Evolutionary conservation across 2,113 vertebrate genomes (phyloP).

Genomic region (Cynoglossus semilaevis): DNA sequence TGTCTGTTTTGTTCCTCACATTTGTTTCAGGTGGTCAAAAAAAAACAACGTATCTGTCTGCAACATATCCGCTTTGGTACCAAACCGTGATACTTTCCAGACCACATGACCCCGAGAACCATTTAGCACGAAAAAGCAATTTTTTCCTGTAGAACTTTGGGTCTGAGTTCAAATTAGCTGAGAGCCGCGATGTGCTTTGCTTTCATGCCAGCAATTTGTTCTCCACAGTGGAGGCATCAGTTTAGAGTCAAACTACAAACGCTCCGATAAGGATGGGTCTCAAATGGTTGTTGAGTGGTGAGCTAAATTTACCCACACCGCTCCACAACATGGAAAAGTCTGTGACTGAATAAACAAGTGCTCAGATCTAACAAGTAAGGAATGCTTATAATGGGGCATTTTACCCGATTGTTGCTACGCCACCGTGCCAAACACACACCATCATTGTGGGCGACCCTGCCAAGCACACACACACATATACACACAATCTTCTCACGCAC

Average conservation of each 20-base stretch:
- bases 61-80: not conserved
- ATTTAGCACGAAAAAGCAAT: conserved; percentile 46
- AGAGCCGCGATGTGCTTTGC: conserved; percentile 18
- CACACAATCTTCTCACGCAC: not conserved
- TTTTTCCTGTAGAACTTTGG: not conserved
- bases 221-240: conserved; percentile 24
- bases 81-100: conserved; percentile 18
- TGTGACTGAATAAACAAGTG: conserved; percentile 41
- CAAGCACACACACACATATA: conserved; percentile 16
- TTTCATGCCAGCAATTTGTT: conserved; percentile 34
- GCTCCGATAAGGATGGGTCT: conserved; percentile 23
- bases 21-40: too few relatives aligned
- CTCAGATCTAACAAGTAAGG: conserved; percentile 36
- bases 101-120: conserved; percentile 14
- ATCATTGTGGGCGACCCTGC: conserved; percentile 30
- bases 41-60: not conserved
- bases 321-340: conserved; percentile 22
- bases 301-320: conserved; percentile 38
- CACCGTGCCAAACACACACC: conserved; percentile 52
- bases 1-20: too few relatives aligned
- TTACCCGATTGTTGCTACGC: conserved; percentile 63
- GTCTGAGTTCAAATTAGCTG: conserved; percentile 9
- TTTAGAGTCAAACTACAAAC: conserved; percentile 29
- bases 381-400: conserved; percentile 65
- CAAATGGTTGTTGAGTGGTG: conserved; percentile 18